phyloP scores from a whole-genome alignment of 2,888 invertebrate species.

The Helobdella robusta region DNA sequence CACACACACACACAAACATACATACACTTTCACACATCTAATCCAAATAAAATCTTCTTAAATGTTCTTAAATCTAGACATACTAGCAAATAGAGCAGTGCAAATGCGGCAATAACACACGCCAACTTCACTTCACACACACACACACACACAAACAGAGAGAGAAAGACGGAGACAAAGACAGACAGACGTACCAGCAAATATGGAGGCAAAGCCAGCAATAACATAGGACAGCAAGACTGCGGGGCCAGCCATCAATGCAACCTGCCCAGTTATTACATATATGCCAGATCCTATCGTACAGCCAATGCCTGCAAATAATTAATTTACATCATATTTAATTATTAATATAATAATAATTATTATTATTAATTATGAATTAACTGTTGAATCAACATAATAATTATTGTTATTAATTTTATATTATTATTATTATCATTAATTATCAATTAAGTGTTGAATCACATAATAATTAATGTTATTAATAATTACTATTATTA shows the following conservation, averaged over 20 bases:
- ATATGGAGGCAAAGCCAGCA: slow-evolving; percentile 45
- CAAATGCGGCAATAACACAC: too few relatives aligned
- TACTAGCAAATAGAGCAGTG: too few relatives aligned
- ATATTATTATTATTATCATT: too few relatives aligned
- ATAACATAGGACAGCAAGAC: slow-evolving; percentile 62
- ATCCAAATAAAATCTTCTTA: too few relatives aligned
- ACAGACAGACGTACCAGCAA: slow-evolving; percentile 56
- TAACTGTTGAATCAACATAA: background rate
- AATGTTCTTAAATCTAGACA: too few relatives aligned
- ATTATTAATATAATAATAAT: background rate
- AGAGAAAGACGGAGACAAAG: too few relatives aligned
- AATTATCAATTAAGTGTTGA: background rate
- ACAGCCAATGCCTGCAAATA: slow-evolving; percentile 69
- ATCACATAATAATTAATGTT: background rate
- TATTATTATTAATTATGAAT: background rate
- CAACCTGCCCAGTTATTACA: slow-evolving; percentile 86
- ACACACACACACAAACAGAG: too few relatives aligned
- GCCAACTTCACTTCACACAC: too few relatives aligned
- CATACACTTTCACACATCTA: too few relatives aligned
- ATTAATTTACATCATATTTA: background rate
- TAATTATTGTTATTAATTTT: background rate
- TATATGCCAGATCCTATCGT: slow-evolving; percentile 97
- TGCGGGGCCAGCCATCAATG: slow-evolving; percentile 55
- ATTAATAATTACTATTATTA: slow-evolving; percentile 2
- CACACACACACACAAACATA: too few relatives aligned